Base-by-base conservation (phyloP, 2,888 invertebrate species). In the Leucophenga maculata region DNA sequence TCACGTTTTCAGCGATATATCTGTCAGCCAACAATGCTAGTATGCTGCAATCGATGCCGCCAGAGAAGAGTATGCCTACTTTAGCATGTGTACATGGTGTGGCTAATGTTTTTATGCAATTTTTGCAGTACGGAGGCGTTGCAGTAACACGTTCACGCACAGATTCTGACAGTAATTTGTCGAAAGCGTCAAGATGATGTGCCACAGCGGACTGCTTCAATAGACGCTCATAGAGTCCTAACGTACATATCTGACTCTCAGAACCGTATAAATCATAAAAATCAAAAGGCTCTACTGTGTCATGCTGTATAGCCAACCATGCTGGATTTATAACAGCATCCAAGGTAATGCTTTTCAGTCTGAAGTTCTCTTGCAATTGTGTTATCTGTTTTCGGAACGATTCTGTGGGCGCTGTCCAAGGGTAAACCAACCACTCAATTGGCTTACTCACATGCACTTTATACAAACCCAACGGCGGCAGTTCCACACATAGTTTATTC, bases 31-130 rank as follows among this genome's bases (percentile, higher is more conserved):
- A 85, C 60, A 93, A 90, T 32, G 98, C 95, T 75, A 99, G 88
- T 77, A 98, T 92, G n/a, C 97, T 93, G 71, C 98, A 98, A 89
- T 99, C 99, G 50, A 99, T 90, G 16, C 98, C 98, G 52, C 99
- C 99, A 74, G 99, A 99, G 90, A 98, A 99, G 76, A 98, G 90
- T 69, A 99, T 90, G 55, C 94, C 95, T 44, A 95, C 89, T 84
- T 93, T 92, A 32, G 93, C 90, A 88, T 94, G 93, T 57, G 76
- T 75, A 79, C 93, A 93, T 3, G 66, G 16, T 8, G n/a, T 1
- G 26, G 14, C 6, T 11, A 11, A 11, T 13, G 18, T 39, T 26
- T 16, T 8, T 18, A 68, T 20, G 46, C 78, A 80, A 1, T 65
- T 18, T 11, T 71, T 69, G 18, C 80, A 80, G 18, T 75, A 39